Conservation (phyloP, 2,888 invertebrate species). For the Polydrusus tereticollis region DNA sequence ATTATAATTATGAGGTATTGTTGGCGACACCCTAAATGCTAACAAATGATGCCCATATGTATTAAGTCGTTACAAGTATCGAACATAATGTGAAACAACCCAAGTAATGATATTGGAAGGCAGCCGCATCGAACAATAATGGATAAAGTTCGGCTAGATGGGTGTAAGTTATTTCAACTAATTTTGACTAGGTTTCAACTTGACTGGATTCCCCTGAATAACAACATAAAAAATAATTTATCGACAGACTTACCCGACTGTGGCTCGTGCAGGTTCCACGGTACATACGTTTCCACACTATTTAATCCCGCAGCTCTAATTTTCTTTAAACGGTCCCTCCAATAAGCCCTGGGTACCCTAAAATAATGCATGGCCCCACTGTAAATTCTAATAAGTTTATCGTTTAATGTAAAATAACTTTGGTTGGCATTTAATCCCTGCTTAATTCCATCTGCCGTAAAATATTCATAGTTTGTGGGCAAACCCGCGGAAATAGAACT, state of each 20-base stretch:
- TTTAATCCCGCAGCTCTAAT: slow-evolving; percentile 88
- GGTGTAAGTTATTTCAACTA: too few species aligned
- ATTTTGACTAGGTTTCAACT: too few species aligned
- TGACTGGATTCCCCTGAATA: too few species aligned
- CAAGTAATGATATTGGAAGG: too few species aligned
- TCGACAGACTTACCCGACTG: slow-evolving; percentile 72
- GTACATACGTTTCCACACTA: slow-evolving; percentile 86
- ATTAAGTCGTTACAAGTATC: too few species aligned
- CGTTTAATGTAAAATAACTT: slow-evolving; percentile 65
- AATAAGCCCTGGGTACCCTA: slow-evolving; percentile 82
- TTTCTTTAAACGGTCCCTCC: slow-evolving; percentile 84
- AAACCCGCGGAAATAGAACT: slow-evolving; percentile 18
- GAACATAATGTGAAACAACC: too few species aligned
- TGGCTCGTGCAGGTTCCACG: slow-evolving; percentile 92
- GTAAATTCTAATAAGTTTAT: slow-evolving; percentile 64
- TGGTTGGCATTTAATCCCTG: slow-evolving; percentile 58
- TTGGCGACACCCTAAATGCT: too few species aligned
- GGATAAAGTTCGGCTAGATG: too few species aligned
- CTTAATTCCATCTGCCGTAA: slow-evolving; percentile 64
- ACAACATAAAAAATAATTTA: too few species aligned
- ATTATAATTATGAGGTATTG: too few species aligned
- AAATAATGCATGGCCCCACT: slow-evolving; percentile 85
- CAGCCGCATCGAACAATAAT: too few species aligned
- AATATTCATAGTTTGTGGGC: slow-evolving; percentile 68
- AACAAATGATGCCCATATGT: too few species aligned